Percentiles rank a stretch among this genome's conserved stretches.
phyloP scores from a whole-genome alignment of 1,140 invertebrate genomes.

The Uloborus diversus region DNA sequence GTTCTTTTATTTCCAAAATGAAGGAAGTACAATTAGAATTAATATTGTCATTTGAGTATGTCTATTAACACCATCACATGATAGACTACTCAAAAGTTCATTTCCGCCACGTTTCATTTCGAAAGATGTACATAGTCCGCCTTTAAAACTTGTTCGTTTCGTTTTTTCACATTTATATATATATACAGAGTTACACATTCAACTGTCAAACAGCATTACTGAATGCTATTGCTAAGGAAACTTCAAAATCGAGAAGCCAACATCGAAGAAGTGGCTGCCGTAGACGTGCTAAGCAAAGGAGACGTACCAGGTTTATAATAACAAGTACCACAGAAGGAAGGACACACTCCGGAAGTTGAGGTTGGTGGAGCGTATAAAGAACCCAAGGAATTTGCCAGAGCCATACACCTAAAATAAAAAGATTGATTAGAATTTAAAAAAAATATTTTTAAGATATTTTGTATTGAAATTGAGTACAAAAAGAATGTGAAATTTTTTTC shows the following conservation, averaged over 20 bases:
- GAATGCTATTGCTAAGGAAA: too few relatives aligned
- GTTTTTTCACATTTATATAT: too few relatives aligned
- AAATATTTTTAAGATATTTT: background rate
- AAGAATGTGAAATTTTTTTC: background rate
- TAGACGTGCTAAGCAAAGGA: slow-evolving; percentile 19
- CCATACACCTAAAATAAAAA: slow-evolving; percentile 48
- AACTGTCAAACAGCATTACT: too few relatives aligned
- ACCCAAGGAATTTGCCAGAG: slow-evolving; percentile 50
- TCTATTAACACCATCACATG: too few relatives aligned
- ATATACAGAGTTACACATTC: too few relatives aligned
- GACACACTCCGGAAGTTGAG: slow-evolving; percentile 41
- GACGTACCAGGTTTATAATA: slow-evolving; percentile 57
- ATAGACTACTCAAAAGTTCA: too few relatives aligned
- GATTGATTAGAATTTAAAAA: background rate
- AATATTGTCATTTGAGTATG: too few relatives aligned
- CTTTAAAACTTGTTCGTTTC: too few relatives aligned
- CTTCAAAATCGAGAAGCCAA: slow-evolving; percentile 30
- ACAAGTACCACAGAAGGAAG: slow-evolving; percentile 55
- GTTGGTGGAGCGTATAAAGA: slow-evolving; percentile 51
- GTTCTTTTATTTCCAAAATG: too few relatives aligned
- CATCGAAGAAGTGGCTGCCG: slow-evolving; percentile 34
- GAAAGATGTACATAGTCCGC: too few relatives aligned
- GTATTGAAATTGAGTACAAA: background rate
- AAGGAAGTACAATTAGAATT: too few relatives aligned
- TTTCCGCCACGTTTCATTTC: too few relatives aligned